Evolutionary conservation across 2,113 vertebrate genomes (phyloP).

Genomic region (Lagopus leucura): DNA sequence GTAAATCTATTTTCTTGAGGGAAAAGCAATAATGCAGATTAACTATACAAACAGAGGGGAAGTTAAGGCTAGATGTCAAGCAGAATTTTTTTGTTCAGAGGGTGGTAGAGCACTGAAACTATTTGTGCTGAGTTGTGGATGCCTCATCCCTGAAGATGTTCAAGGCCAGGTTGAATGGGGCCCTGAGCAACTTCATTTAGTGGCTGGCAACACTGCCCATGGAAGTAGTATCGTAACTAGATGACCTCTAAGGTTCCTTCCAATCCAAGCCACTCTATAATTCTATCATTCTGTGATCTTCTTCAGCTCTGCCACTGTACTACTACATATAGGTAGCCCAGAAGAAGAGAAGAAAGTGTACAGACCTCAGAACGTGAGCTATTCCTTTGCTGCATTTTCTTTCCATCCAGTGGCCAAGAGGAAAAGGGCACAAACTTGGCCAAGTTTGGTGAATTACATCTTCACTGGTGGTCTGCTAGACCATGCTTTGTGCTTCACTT

Average conservation of each 20-base stretch:
- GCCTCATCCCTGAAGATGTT: too few relatives aligned
- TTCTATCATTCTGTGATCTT: too few relatives aligned
- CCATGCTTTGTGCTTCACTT: neutral
- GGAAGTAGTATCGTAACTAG: too few relatives aligned
- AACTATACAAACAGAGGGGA: neutral
- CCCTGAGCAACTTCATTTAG: too few relatives aligned
- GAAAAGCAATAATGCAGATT: neutral
- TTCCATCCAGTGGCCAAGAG: neutral
- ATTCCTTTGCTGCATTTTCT: neutral
- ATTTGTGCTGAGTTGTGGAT: too few relatives aligned
- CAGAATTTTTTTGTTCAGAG: too few relatives aligned
- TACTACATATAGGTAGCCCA: neutral
- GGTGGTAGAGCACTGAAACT: too few relatives aligned
- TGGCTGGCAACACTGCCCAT: too few relatives aligned
- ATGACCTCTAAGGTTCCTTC: too few relatives aligned
- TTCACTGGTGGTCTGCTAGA: neutral
- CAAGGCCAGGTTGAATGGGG: too few relatives aligned
- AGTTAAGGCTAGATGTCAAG: neutral
- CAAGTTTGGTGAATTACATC: neutral
- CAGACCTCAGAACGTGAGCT: neutral
- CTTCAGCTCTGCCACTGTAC: neutral
- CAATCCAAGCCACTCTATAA: too few relatives aligned
- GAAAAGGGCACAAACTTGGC: neutral
- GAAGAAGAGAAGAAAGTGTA: neutral
- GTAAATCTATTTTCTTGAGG: neutral